Evolutionary conservation across 2,888 invertebrate genomes (phyloP).

Genomic region (Corythucha ciliata): DNA sequence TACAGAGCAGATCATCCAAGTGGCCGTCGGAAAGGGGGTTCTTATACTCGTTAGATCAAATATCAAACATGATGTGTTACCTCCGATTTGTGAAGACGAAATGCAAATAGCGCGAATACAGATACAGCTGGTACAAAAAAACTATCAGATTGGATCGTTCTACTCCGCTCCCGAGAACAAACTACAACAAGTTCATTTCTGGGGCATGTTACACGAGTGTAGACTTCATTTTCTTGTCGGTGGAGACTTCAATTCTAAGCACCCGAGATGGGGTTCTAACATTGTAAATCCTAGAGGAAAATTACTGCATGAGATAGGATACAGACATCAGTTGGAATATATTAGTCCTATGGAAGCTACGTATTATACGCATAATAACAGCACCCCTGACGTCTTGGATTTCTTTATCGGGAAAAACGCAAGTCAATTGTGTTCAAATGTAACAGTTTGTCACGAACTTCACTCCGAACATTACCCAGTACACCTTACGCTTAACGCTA

Average conservation of each 20-base stretch:
- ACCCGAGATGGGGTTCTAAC: conserved; percentile 14
- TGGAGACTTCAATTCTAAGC: conserved; percentile 5
- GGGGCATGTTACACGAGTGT: background rate
- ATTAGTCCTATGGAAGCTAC: conserved; percentile 8
- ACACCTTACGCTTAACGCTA: conserved; percentile 1
- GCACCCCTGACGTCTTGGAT: conserved; percentile 11
- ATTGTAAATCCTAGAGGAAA: conserved; percentile 2
- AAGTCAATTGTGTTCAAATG: background rate
- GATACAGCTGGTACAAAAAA: background rate
- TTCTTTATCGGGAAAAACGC: conserved; percentile 10
- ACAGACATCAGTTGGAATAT: background rate
- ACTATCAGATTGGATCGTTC: conserved; percentile 3
- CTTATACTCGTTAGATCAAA: conserved; percentile 2
- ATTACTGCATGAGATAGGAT: conserved; percentile 6
- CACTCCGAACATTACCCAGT: conserved; percentile 3
- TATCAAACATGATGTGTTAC: conserved; percentile 8
- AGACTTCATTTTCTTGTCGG: conserved; percentile 2
- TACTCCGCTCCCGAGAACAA: conserved; percentile 14
- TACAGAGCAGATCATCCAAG: conserved; percentile 13
- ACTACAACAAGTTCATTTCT: conserved; percentile 4
- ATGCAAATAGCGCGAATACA: conserved; percentile 13
- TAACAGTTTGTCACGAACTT: conserved; percentile 8
- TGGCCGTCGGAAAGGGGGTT: conserved; percentile 13
- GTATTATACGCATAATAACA: background rate
- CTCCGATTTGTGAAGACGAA: conserved; percentile 8